A percentile compares a stretch with the other conserved stretches of the same genome.
Conservation (phyloP, 2,888 invertebrate species). For the Lottia gigantea region DNA sequence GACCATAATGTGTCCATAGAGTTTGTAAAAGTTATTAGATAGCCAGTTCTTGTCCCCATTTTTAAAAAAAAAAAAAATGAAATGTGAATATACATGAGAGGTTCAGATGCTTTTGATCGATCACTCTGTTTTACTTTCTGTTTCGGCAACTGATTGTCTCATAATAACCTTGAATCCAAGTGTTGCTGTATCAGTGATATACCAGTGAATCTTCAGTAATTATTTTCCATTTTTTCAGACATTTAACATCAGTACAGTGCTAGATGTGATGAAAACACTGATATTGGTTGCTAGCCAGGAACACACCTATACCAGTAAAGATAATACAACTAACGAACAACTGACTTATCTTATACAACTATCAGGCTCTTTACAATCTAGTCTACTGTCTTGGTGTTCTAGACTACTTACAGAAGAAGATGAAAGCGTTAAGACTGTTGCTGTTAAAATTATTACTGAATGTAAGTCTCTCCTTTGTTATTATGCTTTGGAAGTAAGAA, state of each 20-base stretch:
- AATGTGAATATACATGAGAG: too few relatives aligned
- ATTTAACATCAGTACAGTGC: slow-evolving; percentile 50
- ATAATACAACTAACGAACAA: slow-evolving; percentile 44
- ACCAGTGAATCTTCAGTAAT: neutral
- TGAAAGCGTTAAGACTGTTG: slow-evolving; percentile 21
- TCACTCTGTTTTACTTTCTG: too few relatives aligned
- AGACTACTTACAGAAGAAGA: slow-evolving; percentile 50
- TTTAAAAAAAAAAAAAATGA: too few relatives aligned
- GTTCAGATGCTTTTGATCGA: too few relatives aligned
- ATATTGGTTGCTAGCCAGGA: slow-evolving; percentile 62
- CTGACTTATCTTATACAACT: slow-evolving; percentile 61
- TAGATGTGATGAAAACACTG: slow-evolving; percentile 64
- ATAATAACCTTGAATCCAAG: too few relatives aligned
- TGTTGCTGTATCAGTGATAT: too few relatives aligned
- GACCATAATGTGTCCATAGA: too few relatives aligned
- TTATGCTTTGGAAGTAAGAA: too few relatives aligned
- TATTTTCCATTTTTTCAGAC: slow-evolving; percentile 40
- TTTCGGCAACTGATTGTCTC: too few relatives aligned
- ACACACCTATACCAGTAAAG: slow-evolving; percentile 38
- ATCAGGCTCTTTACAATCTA: slow-evolving; percentile 63
- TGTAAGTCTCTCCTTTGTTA: neutral
- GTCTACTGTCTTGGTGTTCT: slow-evolving; percentile 62
- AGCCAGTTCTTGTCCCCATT: too few relatives aligned
- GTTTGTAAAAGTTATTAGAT: too few relatives aligned
- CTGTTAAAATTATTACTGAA: neutral